phyloP scores from a whole-genome alignment of 2,797 vertebrate genomes.

The Notoglanidium macrostoma region DNA sequence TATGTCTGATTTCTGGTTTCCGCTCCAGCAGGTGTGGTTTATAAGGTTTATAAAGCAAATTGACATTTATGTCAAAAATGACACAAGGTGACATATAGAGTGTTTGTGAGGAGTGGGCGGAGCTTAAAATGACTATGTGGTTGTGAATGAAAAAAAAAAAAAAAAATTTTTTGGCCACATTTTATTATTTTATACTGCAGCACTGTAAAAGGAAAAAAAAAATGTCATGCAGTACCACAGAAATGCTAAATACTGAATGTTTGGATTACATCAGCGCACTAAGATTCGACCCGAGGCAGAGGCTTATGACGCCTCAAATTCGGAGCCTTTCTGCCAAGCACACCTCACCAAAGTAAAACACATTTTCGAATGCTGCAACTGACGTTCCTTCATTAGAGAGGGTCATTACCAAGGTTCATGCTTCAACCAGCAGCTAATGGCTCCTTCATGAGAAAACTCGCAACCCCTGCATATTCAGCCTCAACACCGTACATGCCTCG shows the following conservation, averaged over 20 bases:
- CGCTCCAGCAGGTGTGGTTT: not conserved
- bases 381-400: constrained; percentile 11
- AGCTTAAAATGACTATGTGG: too few relatives aligned
- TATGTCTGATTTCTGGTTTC: not conserved
- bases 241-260: constrained; percentile 3
- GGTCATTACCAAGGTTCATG: constrained; percentile 31
- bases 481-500: constrained; percentile 15
- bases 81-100: not conserved
- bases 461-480: constrained; percentile 23
- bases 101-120: not conserved
- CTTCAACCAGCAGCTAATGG: constrained; percentile 44
- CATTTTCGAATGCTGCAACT: not conserved
- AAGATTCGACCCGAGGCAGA: not conserved
- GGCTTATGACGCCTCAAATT: not conserved
- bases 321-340: not conserved
- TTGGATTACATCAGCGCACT: not conserved
- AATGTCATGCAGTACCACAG: not conserved
- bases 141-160: not conserved
- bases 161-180: not conserved
- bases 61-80: not conserved
- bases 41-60: not conserved
- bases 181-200: not conserved
- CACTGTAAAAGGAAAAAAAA: not conserved
- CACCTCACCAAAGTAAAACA: not conserved
- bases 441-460: constrained; percentile 2